phyloP scores from a whole-genome alignment of 2,888 invertebrate genomes.

The Mallateleia sp. region DNA sequence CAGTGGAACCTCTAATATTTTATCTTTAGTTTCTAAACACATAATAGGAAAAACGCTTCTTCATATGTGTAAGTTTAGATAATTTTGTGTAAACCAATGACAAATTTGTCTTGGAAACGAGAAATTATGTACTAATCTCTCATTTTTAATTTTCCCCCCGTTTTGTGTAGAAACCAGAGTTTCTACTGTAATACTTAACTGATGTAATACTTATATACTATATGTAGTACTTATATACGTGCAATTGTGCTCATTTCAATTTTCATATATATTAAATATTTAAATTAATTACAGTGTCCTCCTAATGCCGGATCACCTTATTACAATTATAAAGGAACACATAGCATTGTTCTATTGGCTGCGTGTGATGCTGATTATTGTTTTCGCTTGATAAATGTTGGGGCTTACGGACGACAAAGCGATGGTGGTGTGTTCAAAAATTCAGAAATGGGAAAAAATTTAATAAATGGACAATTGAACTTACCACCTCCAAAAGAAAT shows the following conservation, averaged over 20 bases:
- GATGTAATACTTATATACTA: no score
- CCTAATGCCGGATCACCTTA: slow-evolving; percentile 16
- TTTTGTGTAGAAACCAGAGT: no score
- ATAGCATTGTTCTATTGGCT: slow-evolving; percentile 17
- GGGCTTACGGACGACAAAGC: slow-evolving; percentile 27
- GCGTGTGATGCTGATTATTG: slow-evolving; percentile 14
- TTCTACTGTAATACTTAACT: no score
- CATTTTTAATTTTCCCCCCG: no score
- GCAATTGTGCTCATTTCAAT: no score
- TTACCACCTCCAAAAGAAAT: neutral
- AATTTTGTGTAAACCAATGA: no score
- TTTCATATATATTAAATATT: neutral
- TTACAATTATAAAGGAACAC: slow-evolving; percentile 14
- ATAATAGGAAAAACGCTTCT: no score
- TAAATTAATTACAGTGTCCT: slow-evolving; percentile 12
- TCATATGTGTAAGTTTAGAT: no score
- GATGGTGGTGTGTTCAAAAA: slow-evolving; percentile 22
- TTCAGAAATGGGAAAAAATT: neutral
- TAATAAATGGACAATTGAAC: neutral
- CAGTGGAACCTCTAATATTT: neutral
- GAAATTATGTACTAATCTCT: no score
- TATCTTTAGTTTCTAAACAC: no score
- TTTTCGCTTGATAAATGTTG: slow-evolving; percentile 1
- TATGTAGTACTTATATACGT: no score
- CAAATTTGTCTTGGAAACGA: no score